These are phyloP conservation scores for Operophtera brumata DNA, from an alignment of 2,888 invertebrate species.

Conservation along the genomic window DNA sequence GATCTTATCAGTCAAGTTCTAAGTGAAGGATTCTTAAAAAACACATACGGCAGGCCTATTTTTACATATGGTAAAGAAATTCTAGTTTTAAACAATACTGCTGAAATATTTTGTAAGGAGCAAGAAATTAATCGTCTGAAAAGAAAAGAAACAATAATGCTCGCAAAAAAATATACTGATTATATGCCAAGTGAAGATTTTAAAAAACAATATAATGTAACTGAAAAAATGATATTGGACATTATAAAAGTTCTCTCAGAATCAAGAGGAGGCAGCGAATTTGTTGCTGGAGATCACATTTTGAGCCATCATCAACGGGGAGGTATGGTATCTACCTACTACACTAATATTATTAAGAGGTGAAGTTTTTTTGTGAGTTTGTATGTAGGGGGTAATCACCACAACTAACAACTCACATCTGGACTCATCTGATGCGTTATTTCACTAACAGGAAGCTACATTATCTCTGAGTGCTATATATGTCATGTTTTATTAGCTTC, in stretches of 20 bases:
- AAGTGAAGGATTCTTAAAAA: constrained; percentile 78
- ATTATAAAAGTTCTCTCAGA: constrained; percentile 71
- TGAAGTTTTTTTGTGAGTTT: too few species aligned
- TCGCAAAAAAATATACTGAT: constrained; percentile 82
- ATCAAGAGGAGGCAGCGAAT: constrained; percentile 73
- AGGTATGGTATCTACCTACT: constrained; percentile 53
- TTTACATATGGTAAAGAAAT: constrained; percentile 80
- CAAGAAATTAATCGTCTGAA: constrained; percentile 79
- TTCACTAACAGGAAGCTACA: too few species aligned
- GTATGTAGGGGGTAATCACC: too few species aligned
- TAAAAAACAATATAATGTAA: constrained; percentile 74
- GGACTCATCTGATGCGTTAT: too few species aligned
- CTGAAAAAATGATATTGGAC: constrained; percentile 82
- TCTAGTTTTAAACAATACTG: constrained; percentile 81
- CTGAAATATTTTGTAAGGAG: constrained; percentile 82
- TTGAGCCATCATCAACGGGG: constrained; percentile 85
- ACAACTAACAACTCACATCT: too few species aligned
- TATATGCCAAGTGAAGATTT: constrained; percentile 78
- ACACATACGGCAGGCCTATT: constrained; percentile 75
- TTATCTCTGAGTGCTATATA: too few species aligned
- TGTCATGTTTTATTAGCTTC: too few species aligned
- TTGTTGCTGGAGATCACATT: constrained; percentile 78
- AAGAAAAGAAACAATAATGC: constrained; percentile 63
- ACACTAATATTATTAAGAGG: too few species aligned
- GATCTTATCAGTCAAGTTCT: constrained; percentile 82